Percentiles rank a stretch among this genome's conserved stretches.
Conservation (phyloP, 1,140 invertebrate species). For the Leptinotarsa defecta region DNA sequence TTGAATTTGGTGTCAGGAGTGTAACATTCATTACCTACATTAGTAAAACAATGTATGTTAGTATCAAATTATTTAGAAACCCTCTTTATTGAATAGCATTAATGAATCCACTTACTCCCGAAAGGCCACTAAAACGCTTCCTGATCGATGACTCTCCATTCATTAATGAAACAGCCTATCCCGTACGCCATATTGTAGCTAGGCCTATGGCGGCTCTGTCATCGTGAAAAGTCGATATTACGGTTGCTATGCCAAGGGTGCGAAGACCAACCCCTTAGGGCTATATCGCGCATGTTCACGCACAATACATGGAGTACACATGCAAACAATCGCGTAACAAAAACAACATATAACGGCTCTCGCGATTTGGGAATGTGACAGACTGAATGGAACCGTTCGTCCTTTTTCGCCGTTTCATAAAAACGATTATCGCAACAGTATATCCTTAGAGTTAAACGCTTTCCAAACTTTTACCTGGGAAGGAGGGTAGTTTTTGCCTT, state of each 20-base stretch:
- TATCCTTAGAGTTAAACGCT: neutral
- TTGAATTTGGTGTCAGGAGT: too few relatives aligned
- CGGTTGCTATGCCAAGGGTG: conserved; percentile 32
- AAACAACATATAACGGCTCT: neutral
- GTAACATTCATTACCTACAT: too few relatives aligned
- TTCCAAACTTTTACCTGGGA: neutral
- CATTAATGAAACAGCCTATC: neutral
- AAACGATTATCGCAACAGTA: neutral
- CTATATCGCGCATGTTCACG: conserved; percentile 29
- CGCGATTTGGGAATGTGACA: neutral
- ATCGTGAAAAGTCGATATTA: conserved; percentile 37
- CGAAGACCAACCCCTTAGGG: conserved; percentile 11
- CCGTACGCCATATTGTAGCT: conserved; percentile 26
- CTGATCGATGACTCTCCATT: neutral
- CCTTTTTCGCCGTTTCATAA: neutral
- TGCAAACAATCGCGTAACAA: conserved; percentile 11
- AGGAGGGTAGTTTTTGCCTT: neutral
- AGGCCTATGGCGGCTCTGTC: conserved; percentile 27
- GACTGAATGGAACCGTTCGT: neutral
- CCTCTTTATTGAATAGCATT: too few relatives aligned
- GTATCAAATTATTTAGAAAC: too few relatives aligned
- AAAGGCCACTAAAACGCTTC: neutral
- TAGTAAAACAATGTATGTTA: too few relatives aligned
- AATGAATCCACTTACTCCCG: neutral
- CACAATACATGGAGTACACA: conserved; percentile 11